A percentile compares a stretch with the other conserved stretches of the same genome.
Conservation (phyloP, 1,140 invertebrate species). For the Drosophila bipectinata region DNA sequence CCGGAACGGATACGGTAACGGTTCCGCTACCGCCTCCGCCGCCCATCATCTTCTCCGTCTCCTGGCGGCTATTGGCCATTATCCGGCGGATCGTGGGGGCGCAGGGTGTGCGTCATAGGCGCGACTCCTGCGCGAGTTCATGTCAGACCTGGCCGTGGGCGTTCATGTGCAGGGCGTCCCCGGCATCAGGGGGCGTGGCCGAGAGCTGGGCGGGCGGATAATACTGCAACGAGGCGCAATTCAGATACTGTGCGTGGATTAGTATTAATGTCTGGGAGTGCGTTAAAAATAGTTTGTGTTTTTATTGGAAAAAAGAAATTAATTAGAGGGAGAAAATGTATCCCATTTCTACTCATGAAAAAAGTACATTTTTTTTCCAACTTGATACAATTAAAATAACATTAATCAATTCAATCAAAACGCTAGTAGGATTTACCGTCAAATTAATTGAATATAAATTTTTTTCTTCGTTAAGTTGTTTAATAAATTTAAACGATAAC, state of each 20-base stretch:
- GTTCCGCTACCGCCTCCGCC: constrained; percentile 35
- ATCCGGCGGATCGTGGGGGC: constrained; percentile 82
- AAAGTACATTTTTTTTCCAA: neutral
- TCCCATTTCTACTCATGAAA: too few species aligned
- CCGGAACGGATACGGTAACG: constrained; percentile 23
- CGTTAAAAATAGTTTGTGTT: constrained; percentile 42
- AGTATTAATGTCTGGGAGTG: constrained; percentile 26
- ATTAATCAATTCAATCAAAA: neutral
- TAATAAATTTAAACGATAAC: too few species aligned
- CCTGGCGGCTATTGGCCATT: constrained; percentile 83
- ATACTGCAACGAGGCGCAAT: constrained; percentile 87
- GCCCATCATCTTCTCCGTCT: constrained; percentile 81
- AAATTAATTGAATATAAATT: neutral
- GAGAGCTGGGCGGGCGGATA: constrained; percentile 90
- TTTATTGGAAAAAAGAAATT: neutral
- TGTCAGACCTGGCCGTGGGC: constrained; percentile 85
- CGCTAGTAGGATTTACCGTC: neutral
- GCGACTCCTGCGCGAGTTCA: constrained; percentile 83
- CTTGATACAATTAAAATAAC: neutral
- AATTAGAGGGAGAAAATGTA: too few species aligned
- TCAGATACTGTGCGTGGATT: constrained; percentile 73
- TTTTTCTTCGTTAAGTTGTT: neutral
- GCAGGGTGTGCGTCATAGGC: constrained; percentile 83
- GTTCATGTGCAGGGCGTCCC: constrained; percentile 88
- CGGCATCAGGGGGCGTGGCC: constrained; percentile 87